Conservation (phyloP, 1,140 invertebrate genomes). For the Chironomus striatipennis region DNA sequence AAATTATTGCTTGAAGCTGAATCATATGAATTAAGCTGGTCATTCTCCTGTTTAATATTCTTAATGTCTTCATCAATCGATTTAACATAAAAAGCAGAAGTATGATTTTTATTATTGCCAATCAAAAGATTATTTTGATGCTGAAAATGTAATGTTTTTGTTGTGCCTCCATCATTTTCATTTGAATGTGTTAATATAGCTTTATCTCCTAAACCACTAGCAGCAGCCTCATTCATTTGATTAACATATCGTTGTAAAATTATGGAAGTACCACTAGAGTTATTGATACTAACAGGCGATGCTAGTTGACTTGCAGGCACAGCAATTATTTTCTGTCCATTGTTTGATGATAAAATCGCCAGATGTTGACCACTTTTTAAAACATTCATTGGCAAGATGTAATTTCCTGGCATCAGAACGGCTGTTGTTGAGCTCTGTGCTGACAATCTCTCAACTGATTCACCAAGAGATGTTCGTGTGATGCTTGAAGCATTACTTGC, state of each 20-base stretch:
- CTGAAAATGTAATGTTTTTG: background rate
- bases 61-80: background rate
- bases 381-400: slow-evolving; percentile 57
- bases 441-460: slow-evolving; percentile 4
- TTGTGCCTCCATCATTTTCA: background rate
- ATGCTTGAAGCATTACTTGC: background rate
- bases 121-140: background rate
- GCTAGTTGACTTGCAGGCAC: slow-evolving; percentile 41
- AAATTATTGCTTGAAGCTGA: background rate
- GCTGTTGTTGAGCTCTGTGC: slow-evolving; percentile 35
- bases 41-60: slow-evolving; percentile 28
- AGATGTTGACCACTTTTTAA: slow-evolving; percentile 61
- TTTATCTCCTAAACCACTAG: slow-evolving; percentile 42
- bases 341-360: slow-evolving; percentile 53
- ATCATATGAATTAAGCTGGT: background rate
- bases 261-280: slow-evolving; percentile 44
- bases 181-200: slow-evolving; percentile 39
- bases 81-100: background rate
- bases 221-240: slow-evolving; percentile 35
- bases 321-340: slow-evolving; percentile 54
- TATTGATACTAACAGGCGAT: slow-evolving; percentile 45
- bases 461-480: background rate
- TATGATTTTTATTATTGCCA: background rate
- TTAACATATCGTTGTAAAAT: slow-evolving; percentile 48
- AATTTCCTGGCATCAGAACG: slow-evolving; percentile 57